Evolutionary conservation across 2,888 invertebrate genomes (phyloP).

Genomic region (Campoplex nolae): DNA sequence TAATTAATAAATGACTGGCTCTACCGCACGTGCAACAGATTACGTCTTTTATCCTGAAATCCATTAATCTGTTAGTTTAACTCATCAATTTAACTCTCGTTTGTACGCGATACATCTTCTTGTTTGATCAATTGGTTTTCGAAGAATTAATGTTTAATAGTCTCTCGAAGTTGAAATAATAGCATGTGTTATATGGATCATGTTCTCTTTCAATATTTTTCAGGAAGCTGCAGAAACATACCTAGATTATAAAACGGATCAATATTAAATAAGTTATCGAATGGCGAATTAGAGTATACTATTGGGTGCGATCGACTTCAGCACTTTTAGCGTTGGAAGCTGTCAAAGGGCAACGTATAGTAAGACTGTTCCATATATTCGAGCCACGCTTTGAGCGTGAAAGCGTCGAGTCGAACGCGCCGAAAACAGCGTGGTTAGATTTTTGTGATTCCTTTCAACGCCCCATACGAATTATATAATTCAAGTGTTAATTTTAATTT

Average conservation of each 20-base stretch:
- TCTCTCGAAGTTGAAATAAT: neutral
- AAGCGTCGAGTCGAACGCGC: neutral
- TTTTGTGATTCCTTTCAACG: neutral
- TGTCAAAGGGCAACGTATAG: no score
- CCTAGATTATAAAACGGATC: no score
- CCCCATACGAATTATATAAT: neutral
- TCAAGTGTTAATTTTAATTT: neutral
- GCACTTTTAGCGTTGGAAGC: no score
- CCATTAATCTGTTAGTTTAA: neutral
- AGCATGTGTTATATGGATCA: neutral
- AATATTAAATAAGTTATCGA: neutral
- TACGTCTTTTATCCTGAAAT: neutral
- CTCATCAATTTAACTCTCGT: slow-evolving; percentile 1
- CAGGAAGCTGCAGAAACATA: no score
- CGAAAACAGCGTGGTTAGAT: neutral
- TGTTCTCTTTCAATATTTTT: neutral
- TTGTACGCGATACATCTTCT: neutral
- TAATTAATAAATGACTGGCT: slow-evolving; percentile 17
- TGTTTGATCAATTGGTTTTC: neutral
- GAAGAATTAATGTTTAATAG: no score
- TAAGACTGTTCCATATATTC: no score
- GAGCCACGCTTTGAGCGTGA: no score
- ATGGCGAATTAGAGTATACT: neutral
- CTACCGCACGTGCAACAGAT: neutral
- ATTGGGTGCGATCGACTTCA: neutral